These are phyloP conservation scores for Athripsodes cinereus DNA, from an alignment of 2,888 invertebrate genomes.

Conservation along the genomic window DNA sequence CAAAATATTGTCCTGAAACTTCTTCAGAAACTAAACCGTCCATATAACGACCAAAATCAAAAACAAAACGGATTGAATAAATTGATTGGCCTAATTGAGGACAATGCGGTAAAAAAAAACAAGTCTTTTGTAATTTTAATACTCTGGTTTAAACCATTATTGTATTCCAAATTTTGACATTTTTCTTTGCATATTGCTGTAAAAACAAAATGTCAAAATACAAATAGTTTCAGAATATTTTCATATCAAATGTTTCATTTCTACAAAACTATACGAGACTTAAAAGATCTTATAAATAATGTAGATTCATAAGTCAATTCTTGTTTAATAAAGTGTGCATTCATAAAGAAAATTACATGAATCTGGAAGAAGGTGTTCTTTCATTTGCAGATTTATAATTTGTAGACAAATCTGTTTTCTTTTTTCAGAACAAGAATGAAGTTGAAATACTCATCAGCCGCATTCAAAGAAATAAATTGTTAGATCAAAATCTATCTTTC, in stretches of 20 bases:
- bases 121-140: no score
- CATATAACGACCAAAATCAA: not conserved
- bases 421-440: not conserved
- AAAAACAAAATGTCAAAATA: no score
- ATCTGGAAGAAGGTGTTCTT: not conserved
- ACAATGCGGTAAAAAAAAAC: not conserved
- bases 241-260: no score
- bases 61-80: not conserved
- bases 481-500: slow-evolving; percentile 35
- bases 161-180: no score
- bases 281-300: no score
- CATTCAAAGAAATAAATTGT: not conserved
- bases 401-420: not conserved
- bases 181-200: no score
- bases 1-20: not conserved
- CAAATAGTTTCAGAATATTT: no score
- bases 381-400: not conserved
- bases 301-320: no score
- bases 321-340: no score
- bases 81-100: not conserved
- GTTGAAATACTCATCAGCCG: not conserved
- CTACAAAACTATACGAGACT: no score
- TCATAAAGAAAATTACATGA: no score
- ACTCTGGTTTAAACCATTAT: no score
- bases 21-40: not conserved